A percentile compares a stretch with the other conserved stretches of the same genome.
Evolutionary conservation across 2,888 invertebrate genomes (phyloP).

Genomic region (Nemapogon koenigi): DNA sequence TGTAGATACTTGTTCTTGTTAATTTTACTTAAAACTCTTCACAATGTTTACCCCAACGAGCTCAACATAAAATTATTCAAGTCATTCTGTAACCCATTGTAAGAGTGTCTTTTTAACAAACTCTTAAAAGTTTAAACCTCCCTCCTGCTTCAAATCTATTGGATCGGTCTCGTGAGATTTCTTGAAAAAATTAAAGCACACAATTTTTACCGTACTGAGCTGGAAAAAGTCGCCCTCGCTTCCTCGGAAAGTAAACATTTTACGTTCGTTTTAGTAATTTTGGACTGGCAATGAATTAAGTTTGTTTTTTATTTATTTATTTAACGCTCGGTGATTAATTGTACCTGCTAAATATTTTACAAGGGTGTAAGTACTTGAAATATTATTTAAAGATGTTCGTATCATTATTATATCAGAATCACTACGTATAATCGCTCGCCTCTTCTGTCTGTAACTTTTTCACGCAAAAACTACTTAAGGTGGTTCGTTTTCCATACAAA

Average conservation of each 20-base stretch:
- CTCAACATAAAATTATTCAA: conserved; percentile 46
- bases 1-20: too few species aligned
- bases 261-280: conserved; percentile 41
- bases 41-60: background rate
- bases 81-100: conserved; percentile 54
- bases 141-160: conserved; percentile 48
- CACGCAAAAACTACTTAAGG: too few species aligned
- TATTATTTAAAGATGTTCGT: too few species aligned
- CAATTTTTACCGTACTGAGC: conserved; percentile 36
- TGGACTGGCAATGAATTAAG: conserved; percentile 31
- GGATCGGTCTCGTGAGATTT: conserved; percentile 49
- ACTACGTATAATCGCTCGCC: too few species aligned
- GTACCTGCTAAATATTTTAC: too few species aligned
- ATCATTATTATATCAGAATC: too few species aligned
- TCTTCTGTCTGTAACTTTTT: too few species aligned
- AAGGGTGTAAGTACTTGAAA: too few species aligned
- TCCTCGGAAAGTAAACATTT: conserved; percentile 50
- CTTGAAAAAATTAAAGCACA: conserved; percentile 51
- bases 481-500: too few species aligned
- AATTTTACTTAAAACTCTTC: conserved; percentile 4
- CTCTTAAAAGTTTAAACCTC: conserved; percentile 47
- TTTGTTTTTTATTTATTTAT: too few species aligned
- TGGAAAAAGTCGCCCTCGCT: conserved; percentile 39
- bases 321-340: too few species aligned
- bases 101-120: conserved; percentile 56